Base-by-base conservation (phyloP, 2,797 vertebrate species). In the Discoglossus pictus region DNA sequence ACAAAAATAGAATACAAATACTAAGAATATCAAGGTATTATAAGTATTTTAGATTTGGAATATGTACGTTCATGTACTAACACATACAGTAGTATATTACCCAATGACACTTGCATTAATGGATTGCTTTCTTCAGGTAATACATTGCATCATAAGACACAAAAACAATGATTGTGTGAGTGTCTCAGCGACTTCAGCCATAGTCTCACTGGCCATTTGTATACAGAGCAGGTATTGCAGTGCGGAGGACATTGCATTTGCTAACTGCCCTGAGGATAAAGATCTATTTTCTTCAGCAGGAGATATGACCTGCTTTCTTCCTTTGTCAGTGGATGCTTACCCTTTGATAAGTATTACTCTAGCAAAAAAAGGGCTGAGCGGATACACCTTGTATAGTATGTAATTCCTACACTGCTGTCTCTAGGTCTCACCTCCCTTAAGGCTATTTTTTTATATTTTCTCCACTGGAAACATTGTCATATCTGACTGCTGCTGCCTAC, bases 261-360 rank as follows among this genome's bases (percentile, higher is more conserved):
- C 47, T 55, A 47, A 11, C 8, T 40, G 56, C 40, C 61, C 42
- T 31, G 2, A 48, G 59, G 66, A 62, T 47, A 39, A 62, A 21
- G 23, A 62, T 61, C 42, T 68, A 17, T 54, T 68, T 61, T 38
- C 24, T 35, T 21, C 27, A 27, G 17, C 39, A 40, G 31, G 4
- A 55, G 42, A 8, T 55, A 20, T 39, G 59, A 62, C 40, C 39
- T 20, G 25, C 47, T 24, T 50, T 5, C 8, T 18, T 36, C 46
- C 18, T 43, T 36, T 44, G 25, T 44, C 7, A 65, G 10, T 48
- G 43, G 20, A 35, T 50, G 18, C 54, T 43, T 61, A 51, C 11
- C 31, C 25, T 62, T 38, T 69, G 48, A 69, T 61, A 55, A 54
- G 50, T 54, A 38, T 42, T 36, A 24, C 25, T 42, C 16, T 15